Evolutionary conservation across 2,888 invertebrate genomes (phyloP).

Genomic region (Odontothrips loti): DNA sequence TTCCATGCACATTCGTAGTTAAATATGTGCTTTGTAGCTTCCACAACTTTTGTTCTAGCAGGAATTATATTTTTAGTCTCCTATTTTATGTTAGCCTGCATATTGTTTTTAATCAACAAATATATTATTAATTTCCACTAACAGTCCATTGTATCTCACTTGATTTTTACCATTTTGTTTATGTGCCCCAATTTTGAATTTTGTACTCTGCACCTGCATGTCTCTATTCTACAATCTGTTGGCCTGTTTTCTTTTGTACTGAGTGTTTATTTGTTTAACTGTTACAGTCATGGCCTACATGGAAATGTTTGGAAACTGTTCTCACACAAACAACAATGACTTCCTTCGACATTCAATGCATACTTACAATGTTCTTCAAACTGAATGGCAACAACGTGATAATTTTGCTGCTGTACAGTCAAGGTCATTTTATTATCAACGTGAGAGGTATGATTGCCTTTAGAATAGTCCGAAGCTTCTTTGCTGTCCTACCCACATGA

Average conservation of each 20-base stretch:
- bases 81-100: not conserved
- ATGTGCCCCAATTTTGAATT: too few relatives aligned
- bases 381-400: conserved; percentile 45
- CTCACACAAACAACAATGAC: conserved; percentile 65
- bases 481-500: not conserved
- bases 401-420: conserved; percentile 8
- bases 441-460: not conserved
- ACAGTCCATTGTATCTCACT: not conserved
- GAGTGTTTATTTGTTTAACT: conserved; percentile 32
- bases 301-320: conserved; percentile 91
- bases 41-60: not conserved
- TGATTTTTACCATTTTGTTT: too few relatives aligned
- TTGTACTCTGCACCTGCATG: too few relatives aligned
- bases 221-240: not conserved
- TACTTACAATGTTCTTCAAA: conserved; percentile 58
- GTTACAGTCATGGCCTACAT: conserved; percentile 88
- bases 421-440: not conserved
- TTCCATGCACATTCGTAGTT: not conserved
- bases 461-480: too few relatives aligned
- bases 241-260: conserved; percentile 24
- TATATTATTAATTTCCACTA: not conserved
- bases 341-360: conserved; percentile 85
- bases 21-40: not conserved
- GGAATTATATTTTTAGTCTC: conserved; percentile 29
- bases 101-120: not conserved